A percentile compares a stretch with the other conserved stretches of the same genome.
Conservation (phyloP, 2,113 vertebrate species). For the Piaya cayana region DNA sequence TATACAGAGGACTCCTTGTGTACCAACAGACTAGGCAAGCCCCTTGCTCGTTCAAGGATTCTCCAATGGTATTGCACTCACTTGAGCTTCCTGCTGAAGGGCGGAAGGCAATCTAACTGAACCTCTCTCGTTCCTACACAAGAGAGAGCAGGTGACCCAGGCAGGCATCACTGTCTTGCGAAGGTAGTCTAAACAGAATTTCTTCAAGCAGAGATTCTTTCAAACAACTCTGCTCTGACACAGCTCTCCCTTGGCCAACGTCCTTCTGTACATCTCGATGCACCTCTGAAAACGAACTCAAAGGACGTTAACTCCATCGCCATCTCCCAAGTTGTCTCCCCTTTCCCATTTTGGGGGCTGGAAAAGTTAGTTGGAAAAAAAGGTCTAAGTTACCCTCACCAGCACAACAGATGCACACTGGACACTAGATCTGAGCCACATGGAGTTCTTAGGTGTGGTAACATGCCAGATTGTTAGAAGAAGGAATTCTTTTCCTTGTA, state of each 20-base stretch:
- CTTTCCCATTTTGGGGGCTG: background rate
- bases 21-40: background rate
- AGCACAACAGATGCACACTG: background rate
- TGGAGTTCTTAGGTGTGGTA: background rate
- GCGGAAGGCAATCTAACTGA: background rate
- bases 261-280: background rate
- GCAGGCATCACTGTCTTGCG: background rate
- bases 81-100: background rate
- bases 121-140: background rate
- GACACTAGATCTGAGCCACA: background rate
- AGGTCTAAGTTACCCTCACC: rapidly evolving
- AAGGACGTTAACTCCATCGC: background rate
- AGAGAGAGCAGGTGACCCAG: background rate
- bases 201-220: background rate
- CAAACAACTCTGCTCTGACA: background rate
- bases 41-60: background rate
- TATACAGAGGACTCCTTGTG: background rate
- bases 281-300: background rate
- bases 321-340: background rate
- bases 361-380: background rate
- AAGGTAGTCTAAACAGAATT: background rate
- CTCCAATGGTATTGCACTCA: background rate
- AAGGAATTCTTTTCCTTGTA: background rate
- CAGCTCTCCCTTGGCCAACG: background rate
- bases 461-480: background rate